Evolutionary conservation across 2,888 invertebrate species (phyloP), one percentile per base, ranked within the genome.

Genomic region (Phanerotoma sp.): DNA sequence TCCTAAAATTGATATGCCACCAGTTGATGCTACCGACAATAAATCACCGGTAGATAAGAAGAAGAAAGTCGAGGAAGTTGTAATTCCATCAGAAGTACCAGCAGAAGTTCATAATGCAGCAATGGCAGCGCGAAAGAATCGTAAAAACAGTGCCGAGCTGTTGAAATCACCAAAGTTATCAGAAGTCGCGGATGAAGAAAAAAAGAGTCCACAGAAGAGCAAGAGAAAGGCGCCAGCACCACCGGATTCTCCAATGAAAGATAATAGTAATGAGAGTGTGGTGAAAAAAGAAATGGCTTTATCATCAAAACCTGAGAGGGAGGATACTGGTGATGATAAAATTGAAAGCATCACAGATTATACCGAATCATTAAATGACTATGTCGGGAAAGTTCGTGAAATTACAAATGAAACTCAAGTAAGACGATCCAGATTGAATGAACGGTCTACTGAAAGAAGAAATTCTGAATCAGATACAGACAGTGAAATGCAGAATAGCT

Each of bases 181-280:
- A 78, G 79, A 18, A 58, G 3, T 16, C 20, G 6, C 13, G n/a
- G 32, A 49, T 11, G 68, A 72, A 1, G 80, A 81, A 5, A 68
- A 74, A 7, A 86, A 84, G 65, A 86, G 84, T 71, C 82, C 74
- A 1, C 74, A 71, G 35, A 77, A 73, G 45, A 73, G 74, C 38
- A 89, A 89, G 74, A 85, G 88, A 0, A 88, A 88, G 78, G 88
- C 89, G 2, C 89, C 89, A 1, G 84, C 84, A 0, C 88, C 87
- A 1, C 88, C 88, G 2, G 50, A 9, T 6, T 51, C 16, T 51
- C 51, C 16, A 33, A 48, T 30, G 61, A 67, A 15, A 50, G 56
- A 40, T 15, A 41, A n/a, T n/a, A n/a, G n/a, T n/a, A n/a, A 40
- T 6, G 33, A 15, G 16, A 35, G 9, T 6, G 44, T 9, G 3